Base-by-base conservation (phyloP, 2,888 invertebrate species). In the Eurytoma californica region DNA sequence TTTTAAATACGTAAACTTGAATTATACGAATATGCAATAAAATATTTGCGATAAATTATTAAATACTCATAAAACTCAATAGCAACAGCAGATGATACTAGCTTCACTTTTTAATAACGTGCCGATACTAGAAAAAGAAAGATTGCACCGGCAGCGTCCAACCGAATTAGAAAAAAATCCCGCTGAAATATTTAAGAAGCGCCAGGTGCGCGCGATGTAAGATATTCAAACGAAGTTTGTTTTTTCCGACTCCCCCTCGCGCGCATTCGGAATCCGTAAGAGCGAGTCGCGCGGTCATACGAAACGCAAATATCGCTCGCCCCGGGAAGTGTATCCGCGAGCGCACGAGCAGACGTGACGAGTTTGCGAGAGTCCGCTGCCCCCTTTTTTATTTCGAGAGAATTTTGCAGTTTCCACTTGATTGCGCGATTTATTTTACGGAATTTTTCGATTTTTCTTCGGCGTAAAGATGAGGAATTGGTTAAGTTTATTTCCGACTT, bases 211-310 rank as follows among this genome's bases (percentile, higher is more conserved):
- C 60, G 69, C 66, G 72, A 75, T 30, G 75, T 70, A 67, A 78
- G 79, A 72, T 73, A 81, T 81, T 81, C 49, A 77, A 81, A 81
- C 77, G 79, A 75, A 81, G 81, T 81, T 81, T 81, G 69, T 73
- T 76, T 79, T 76, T 63, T 72, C 63, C 55, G 60, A 55, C 47
- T 16, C 67, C 49, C 49, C 13, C 63, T 7, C 24, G 24, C 20
- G 74, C 51, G 53, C 61, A 53, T 39, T 53, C 30, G 61, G 72
- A 78, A 75, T 80, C 75, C 72, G 61, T 73, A 63, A 73, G 67
- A 72, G 28, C 55, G 18, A 55, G 16, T 55, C 20, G 13, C 55
- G 49, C 67, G 67, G 51, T 67, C 20, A 67, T 60, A 67, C 60
- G 51, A 60, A 28, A 61, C 28, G 9, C 16, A 30, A 24, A 61